These are phyloP conservation scores for Plebejus argus DNA, from an alignment of 2,888 invertebrate genomes.

Conservation along the genomic window DNA sequence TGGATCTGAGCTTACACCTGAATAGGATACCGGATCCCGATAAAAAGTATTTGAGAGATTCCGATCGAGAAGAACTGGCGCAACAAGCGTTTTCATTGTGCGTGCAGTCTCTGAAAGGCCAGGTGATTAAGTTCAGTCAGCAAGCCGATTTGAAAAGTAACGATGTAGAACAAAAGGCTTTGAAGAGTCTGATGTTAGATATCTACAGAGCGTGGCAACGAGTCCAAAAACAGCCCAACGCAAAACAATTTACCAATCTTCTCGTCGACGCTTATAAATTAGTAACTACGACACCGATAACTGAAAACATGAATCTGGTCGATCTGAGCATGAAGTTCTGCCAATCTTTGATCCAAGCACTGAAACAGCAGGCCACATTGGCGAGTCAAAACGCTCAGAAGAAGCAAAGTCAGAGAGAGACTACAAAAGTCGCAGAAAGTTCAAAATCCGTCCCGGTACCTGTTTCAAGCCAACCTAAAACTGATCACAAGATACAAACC, in stretches of 20 bases:
- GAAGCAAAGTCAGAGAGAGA: constrained; percentile 50
- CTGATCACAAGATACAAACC: constrained; percentile 47
- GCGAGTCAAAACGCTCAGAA: constrained; percentile 64
- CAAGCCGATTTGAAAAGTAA: constrained; percentile 72
- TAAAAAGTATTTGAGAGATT: constrained; percentile 93
- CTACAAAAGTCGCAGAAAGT: constrained; percentile 52
- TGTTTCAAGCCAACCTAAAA: constrained; percentile 46
- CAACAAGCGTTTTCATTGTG: constrained; percentile 89
- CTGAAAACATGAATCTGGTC: constrained; percentile 82
- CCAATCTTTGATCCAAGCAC: constrained; percentile 80
- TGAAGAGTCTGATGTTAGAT: constrained; percentile 77
- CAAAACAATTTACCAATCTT: constrained; percentile 83
- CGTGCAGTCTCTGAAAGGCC: constrained; percentile 84
- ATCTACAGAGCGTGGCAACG: constrained; percentile 86
- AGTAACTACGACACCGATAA: constrained; percentile 81
- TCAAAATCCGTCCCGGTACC: constrained; percentile 47
- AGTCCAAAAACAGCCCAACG: constrained; percentile 82
- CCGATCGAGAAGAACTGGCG: constrained; percentile 90
- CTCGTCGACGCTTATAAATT: constrained; percentile 86
- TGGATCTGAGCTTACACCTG: constrained; percentile 90
- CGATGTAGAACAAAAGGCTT: constrained; percentile 71
- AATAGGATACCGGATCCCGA: constrained; percentile 91
- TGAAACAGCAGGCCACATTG: constrained; percentile 78
- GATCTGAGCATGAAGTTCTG: constrained; percentile 87
- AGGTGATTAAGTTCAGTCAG: constrained; percentile 78